Evolutionary conservation across 2,797 vertebrate species (phyloP), one percentile per base, ranked within the genome.

Genomic region (Tympanoctomys barrerae): DNA sequence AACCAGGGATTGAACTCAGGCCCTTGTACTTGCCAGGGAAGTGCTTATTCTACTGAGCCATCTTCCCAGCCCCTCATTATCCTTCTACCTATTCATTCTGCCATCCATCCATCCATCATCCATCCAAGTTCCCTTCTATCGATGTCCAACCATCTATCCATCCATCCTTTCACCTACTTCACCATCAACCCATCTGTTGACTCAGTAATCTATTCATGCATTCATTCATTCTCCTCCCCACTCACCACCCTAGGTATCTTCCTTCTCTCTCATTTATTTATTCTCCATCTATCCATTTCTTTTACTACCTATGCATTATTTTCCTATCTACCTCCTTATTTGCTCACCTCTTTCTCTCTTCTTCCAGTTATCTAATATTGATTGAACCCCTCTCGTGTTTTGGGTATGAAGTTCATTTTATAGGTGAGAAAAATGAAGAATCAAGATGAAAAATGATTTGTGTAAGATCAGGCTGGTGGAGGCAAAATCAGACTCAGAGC

Each of bases 401-500:
- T 13, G 49, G 66, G 64, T 22, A 87, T 24, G 24, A 24, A 59
- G 33, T 62, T 95, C 57, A 87, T 71, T 85, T 93, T 87, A 90
- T 2, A 89, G 54, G 61, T 46, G 22, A 94, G 62, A 42, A 92
- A 71, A 90, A 19, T 22, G 59, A 90, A 18, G 22, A 66, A 31
- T 91, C 85, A 71, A 86, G 54, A 79, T 12, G 18, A 89, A 22
- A 91, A 86, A 71, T 22, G 3, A 52, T 33, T 85, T 88, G n/a
- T 26, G 39, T 73, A 83, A 78, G 66, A 92, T 62, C 31, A 61
- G 70, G 7, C 31, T 59, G 31, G 54, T 62, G 26, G 33, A 64
- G 39, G 31, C 36, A 71, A 52, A 68, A 54, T 42, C 64, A 54
- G 64, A 82, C 24, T 85, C 4, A 90, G 79, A 68, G 36, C 7